phyloP scores from a whole-genome alignment of 2,797 vertebrate genomes.

The Sebastolobus altivelis region DNA sequence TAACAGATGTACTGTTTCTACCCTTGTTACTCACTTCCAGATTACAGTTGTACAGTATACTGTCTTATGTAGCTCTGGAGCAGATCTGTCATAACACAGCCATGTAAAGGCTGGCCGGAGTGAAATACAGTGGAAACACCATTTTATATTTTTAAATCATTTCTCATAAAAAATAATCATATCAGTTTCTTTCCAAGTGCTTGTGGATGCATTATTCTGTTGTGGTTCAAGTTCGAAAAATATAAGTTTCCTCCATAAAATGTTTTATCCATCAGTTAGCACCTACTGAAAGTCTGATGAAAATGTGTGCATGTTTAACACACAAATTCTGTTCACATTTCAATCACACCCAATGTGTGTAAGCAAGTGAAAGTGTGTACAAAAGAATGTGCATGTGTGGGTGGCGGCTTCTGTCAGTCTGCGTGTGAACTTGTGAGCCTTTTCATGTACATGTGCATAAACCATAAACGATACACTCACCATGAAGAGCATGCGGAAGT shows the following conservation, averaged over 20 bases:
- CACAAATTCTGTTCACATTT: constrained; percentile 24
- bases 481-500: constrained; percentile 93
- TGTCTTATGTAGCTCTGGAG: background rate
- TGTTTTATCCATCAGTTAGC: constrained; percentile 34
- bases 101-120: background rate
- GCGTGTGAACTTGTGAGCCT: background rate
- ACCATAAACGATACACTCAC: constrained; percentile 85
- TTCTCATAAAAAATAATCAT: background rate
- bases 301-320: constrained; percentile 19
- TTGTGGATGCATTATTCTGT: too few species aligned
- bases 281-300: constrained; percentile 14
- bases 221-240: too few species aligned
- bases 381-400: constrained; percentile 26
- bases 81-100: background rate
- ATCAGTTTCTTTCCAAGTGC: too few species aligned
- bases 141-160: background rate
- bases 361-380: constrained; percentile 13
- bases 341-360: constrained; percentile 26
- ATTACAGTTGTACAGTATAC: constrained; percentile 4
- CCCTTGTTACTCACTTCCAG: background rate
- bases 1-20: constrained; percentile 16
- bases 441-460: constrained; percentile 45
- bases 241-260: background rate
- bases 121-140: background rate
- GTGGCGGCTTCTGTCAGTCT: constrained; percentile 22